These are phyloP conservation scores for Rhineura floridana DNA, from an alignment of 2,113 vertebrate species.

Conservation along the genomic window DNA sequence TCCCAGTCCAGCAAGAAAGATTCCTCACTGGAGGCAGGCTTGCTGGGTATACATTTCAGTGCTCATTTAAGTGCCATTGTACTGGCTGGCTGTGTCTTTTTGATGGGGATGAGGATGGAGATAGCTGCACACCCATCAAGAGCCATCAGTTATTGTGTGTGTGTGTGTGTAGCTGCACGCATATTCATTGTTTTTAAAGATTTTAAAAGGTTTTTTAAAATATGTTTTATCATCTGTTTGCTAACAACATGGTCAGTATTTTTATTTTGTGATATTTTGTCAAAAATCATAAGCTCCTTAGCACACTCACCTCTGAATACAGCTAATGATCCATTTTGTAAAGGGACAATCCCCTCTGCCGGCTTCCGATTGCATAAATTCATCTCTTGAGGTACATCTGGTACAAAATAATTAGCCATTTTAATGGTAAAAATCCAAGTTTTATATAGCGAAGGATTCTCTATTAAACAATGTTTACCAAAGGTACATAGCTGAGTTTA, in stretches of 20 bases:
- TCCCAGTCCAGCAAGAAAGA: not conserved
- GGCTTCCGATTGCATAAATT: constrained; percentile 90
- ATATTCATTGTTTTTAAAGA: no score
- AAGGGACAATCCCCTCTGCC: constrained; percentile 82
- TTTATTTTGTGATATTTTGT: not conserved
- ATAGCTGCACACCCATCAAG: not conserved
- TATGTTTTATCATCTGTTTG: no score
- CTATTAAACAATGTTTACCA: not conserved
- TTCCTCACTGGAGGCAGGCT: not conserved
- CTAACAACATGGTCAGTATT: not conserved
- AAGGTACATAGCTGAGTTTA: not conserved
- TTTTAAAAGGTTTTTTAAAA: no score
- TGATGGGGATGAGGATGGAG: not conserved
- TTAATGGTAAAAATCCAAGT: not conserved
- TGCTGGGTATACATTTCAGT: not conserved
- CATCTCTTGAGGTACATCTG: constrained; percentile 80
- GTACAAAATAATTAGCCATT: constrained; percentile 38
- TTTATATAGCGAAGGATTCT: not conserved
- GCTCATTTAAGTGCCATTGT: not conserved
- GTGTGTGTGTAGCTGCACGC: not conserved
- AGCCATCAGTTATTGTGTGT: no score
- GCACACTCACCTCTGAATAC: constrained; percentile 88
- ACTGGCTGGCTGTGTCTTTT: not conserved
- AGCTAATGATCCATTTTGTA: constrained; percentile 88
- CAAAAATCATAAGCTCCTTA: not conserved